These are phyloP conservation scores for Megamerina dolium DNA, from an alignment of 2,888 invertebrate species.

Conservation along the genomic window DNA sequence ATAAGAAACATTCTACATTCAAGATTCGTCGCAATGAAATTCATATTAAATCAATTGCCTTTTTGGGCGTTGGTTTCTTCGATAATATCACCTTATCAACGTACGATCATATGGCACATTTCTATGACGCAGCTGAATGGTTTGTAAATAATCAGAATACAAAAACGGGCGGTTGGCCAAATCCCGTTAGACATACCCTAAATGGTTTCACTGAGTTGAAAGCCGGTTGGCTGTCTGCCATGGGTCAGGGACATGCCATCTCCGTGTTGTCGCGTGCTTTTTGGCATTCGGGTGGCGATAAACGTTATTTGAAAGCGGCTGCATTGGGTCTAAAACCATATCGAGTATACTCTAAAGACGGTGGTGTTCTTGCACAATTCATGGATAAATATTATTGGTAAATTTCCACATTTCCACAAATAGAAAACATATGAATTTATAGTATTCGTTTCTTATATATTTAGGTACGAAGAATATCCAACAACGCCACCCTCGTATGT, in stretches of 20 bases:
- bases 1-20: slow-evolving; percentile 30
- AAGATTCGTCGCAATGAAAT: slow-evolving; percentile 47
- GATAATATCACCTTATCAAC: slow-evolving; percentile 74
- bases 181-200: slow-evolving; percentile 74
- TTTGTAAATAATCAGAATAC: slow-evolving; percentile 79
- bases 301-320: slow-evolving; percentile 75
- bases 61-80: slow-evolving; percentile 66
- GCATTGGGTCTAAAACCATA: slow-evolving; percentile 74
- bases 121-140: slow-evolving; percentile 91
- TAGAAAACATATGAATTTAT: not conserved
- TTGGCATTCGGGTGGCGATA: slow-evolving; percentile 70
- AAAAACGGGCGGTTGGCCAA: slow-evolving; percentile 87
- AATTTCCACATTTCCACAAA: slow-evolving; percentile 31
- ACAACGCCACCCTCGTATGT: slow-evolving; percentile 92
- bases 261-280: slow-evolving; percentile 91
- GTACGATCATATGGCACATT: slow-evolving; percentile 83
- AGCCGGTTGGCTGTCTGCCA: slow-evolving; percentile 94
- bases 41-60: slow-evolving; percentile 59
- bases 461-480: slow-evolving; percentile 96
- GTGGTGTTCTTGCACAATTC: slow-evolving; percentile 81
- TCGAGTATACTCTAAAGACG: slow-evolving; percentile 63
- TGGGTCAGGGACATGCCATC: slow-evolving; percentile 97
- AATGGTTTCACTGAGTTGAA: slow-evolving; percentile 69
- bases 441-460: not conserved
- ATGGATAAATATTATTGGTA: slow-evolving; percentile 83